Base-by-base conservation (phyloP, 2,113 vertebrate species). In the Emydura subglobosa region DNA sequence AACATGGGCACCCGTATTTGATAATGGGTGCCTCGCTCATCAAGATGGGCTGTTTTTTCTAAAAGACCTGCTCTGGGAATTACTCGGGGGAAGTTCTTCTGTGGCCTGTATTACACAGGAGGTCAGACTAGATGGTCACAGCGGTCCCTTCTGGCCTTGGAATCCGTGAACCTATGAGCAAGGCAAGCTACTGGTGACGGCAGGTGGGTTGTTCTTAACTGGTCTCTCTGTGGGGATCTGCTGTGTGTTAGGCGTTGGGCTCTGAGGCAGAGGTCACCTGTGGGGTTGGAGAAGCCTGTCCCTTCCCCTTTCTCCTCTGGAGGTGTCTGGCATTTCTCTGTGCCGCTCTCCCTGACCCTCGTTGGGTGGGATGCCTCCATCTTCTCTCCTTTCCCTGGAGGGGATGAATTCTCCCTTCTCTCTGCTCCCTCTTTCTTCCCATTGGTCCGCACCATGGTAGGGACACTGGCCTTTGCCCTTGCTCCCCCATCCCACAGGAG, bases 401-500 rank as follows among this genome's bases (percentile, higher is more conserved):
- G 88, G 80, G 27, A 72, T 78, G 47, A 49, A 53, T 85, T 83
- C 2, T 51, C 34, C 61, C 17, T 83, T 6, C 44, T 13, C 88
- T 65, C 50, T 1, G 55, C 61, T 82, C 31, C 50, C 49, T 29
- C 14, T 59, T 44, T 14, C 13, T 0, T 8, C 72, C 25, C 3
- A 6, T 89, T 25, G 0, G 0, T 90, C 17, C 72, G 19, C 39
- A 88, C 86, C 34, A 2, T 88, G 91, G 90, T 72, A 0, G 0
- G 0, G 5, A 7, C 4, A 34, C 96, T 9, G 78, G 93, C 94
- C 96, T 89, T 95, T 91, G 96, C 94, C 96, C 97, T 90, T 88
- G 91, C 90, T 87, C 79, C 90, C 94, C 80, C 17, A 0, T 83
- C 93, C 96, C 93, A 96, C 96, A 96, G 97, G 96, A 97, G 97